Percentiles rank a stretch among this genome's conserved stretches.
Evolutionary conservation across 2,888 invertebrate species (phyloP).

Genomic region (Lasioglossum pauxillum): DNA sequence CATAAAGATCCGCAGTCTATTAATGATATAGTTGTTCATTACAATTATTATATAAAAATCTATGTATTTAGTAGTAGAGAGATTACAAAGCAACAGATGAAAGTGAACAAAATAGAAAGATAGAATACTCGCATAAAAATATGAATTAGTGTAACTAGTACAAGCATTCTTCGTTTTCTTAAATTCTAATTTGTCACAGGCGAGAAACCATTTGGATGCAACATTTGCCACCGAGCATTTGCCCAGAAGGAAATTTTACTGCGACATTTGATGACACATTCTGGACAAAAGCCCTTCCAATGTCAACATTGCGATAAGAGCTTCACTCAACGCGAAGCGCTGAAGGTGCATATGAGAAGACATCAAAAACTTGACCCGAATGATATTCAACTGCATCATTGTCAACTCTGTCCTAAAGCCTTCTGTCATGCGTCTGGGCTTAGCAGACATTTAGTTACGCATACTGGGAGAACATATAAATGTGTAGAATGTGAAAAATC

Average conservation of each 20-base stretch:
- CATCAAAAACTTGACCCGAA: constrained; percentile 87
- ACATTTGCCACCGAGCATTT: constrained; percentile 87
- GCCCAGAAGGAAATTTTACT: constrained; percentile 90
- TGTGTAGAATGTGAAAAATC: constrained; percentile 88
- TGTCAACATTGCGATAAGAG: constrained; percentile 89
- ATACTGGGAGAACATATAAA: constrained; percentile 88
- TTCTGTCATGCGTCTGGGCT: constrained; percentile 88
- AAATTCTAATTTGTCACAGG: constrained; percentile 68
- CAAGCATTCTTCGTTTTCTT: neutral
- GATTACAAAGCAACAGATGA: neutral
- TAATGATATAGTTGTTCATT: neutral
- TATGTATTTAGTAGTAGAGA: neutral
- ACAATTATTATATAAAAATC: neutral
- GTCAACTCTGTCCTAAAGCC: constrained; percentile 88
- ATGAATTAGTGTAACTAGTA: neutral
- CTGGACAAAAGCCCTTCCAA: constrained; percentile 88
- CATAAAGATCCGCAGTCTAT: too few species aligned
- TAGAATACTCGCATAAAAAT: neutral
- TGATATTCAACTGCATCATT: constrained; percentile 88
- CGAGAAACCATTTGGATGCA: constrained; percentile 83
- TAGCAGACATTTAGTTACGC: constrained; percentile 88
- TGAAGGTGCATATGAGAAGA: constrained; percentile 87
- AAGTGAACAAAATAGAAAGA: neutral
- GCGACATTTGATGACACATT: constrained; percentile 83
- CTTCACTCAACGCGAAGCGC: constrained; percentile 90